Evolutionary conservation across 92 coral and sea anemone species (phyloP), one percentile per base, ranked within the genome.

Genomic region (Umimayanthus chanpuru): DNA sequence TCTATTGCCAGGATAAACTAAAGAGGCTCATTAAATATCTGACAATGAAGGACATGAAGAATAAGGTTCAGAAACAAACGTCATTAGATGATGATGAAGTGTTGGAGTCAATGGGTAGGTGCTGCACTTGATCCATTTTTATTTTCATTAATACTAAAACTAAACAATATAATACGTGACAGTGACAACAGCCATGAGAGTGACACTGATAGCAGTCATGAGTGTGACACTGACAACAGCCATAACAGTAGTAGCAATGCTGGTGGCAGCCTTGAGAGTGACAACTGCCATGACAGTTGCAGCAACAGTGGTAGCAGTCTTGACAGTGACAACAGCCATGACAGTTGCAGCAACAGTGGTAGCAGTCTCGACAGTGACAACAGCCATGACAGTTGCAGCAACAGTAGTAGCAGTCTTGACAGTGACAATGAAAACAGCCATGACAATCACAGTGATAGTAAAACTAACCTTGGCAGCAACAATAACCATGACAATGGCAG

Each of bases 81-180:
- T 95, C 98, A 21, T 90, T 89, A 81, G 99, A 97, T 39, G 99
- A 97, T 44, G 98, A 95, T 86, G 99, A 97, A 81, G 92, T 95
- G 36, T 75, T 97, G 20, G 99, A 94, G 74, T 84, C 83, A 61
- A 70, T 94, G 44, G 98, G 99, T 97, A 88, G 73, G 85, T 76
- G 9, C 12, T 56, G 20, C 66, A 56, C 16, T 3, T 61, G 6
- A 20, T 61, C 8, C 4, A 0, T 21, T 20, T 21, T 20, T 21
- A 6, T 0, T 61, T 61, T 18, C 23, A 56, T 15, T 15, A 20
- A 21, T 61, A 18, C 20, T 61, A 1, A 3, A 9, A 16, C 0
- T 61, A 16, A 20, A 20, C 11, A 18, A 1, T 18, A 18, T 4
- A 61, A 61, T 18, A 18, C 1, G 4, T 61, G 68, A 61, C 68